Evolutionary conservation across 2,797 vertebrate species (phyloP), one percentile per base, ranked within the genome.

Genomic region (Catharus ustulatus): DNA sequence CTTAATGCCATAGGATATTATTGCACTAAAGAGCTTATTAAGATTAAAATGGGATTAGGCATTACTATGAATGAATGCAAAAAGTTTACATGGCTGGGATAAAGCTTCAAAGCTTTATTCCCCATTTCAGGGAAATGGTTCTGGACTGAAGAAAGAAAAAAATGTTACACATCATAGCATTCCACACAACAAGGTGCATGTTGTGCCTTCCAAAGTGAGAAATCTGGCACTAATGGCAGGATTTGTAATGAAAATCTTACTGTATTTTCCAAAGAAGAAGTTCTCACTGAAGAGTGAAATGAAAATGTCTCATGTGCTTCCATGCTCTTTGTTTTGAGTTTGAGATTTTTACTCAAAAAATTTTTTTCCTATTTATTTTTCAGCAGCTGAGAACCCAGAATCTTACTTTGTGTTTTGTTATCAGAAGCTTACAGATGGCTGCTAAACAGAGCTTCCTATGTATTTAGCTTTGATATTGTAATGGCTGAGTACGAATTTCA

Each of bases 21-120:
- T 45, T 90, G 54, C n/a, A 61, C 62, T 95, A 89, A 96, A 93
- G 81, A 90, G 78, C 58, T 94, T 95, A 89, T 80, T 95, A 92
- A 93, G 89, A 95, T 96, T 95, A 94, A 91, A 94, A 90, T 83
- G 61, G 92, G 93, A 97, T 94, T 96, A 92, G 48, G 49, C 46
- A 61, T 89, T 94, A 72, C 64, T 32, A 26, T 75, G 81, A 91
- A 92, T 85, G 38, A 80, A 89, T 89, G 75, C 26, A 82, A 93
- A 90, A 73, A 74, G 48, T 68, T 90, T 90, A 87, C 61, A 36
- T 20, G 30, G 24, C 38, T 90, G n/a, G 42, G 61, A 90, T 92
- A 89, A 93, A 93, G 20, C 55, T 89, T 45, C 14, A 68, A 80
- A 89, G 51, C 84, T 92, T 90, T 92, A 90, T 89, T 93, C 24